phyloP scores from a whole-genome alignment of 2,113 vertebrate species.

The Polypterus bichir region DNA sequence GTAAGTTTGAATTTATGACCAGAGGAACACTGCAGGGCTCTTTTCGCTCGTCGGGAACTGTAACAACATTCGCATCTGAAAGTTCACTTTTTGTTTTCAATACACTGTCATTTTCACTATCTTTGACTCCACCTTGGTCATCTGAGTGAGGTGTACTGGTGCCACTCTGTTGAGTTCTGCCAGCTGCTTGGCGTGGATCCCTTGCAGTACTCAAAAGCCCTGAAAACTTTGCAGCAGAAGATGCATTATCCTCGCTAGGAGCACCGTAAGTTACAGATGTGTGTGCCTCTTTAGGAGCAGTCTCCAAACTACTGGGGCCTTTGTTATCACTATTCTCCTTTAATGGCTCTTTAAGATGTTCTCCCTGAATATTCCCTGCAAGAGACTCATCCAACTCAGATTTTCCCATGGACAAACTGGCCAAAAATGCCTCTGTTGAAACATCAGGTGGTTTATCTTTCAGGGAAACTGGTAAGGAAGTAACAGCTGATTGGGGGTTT shows the following conservation, averaged over 20 bases:
- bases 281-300: too few relatives aligned
- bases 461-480: conserved; percentile 50
- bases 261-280: conserved; percentile 1
- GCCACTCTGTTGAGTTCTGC: conserved; percentile 60
- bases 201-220: conserved; percentile 55
- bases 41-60: conserved; percentile 8
- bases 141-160: conserved; percentile 15
- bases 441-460: conserved; percentile 88
- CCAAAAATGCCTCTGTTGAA: conserved; percentile 80
- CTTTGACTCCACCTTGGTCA: conserved; percentile 9
- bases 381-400: conserved; percentile 40
- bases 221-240: conserved; percentile 39
- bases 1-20: too few relatives aligned
- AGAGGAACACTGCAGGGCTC: too few relatives aligned
- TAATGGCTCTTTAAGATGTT: too few relatives aligned
- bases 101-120: background rate
- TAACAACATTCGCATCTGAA: conserved; percentile 19
- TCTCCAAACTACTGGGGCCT: too few relatives aligned
- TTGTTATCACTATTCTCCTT: too few relatives aligned
- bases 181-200: conserved; percentile 60
- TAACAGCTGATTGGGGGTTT: conserved; percentile 29
- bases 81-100: conserved; percentile 28
- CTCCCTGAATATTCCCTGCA: too few relatives aligned
- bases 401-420: conserved; percentile 52
- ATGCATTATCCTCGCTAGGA: conserved; percentile 35